Conservation (phyloP, 92 coral and sea anemone species). For the Epizoanthus rinbou region DNA sequence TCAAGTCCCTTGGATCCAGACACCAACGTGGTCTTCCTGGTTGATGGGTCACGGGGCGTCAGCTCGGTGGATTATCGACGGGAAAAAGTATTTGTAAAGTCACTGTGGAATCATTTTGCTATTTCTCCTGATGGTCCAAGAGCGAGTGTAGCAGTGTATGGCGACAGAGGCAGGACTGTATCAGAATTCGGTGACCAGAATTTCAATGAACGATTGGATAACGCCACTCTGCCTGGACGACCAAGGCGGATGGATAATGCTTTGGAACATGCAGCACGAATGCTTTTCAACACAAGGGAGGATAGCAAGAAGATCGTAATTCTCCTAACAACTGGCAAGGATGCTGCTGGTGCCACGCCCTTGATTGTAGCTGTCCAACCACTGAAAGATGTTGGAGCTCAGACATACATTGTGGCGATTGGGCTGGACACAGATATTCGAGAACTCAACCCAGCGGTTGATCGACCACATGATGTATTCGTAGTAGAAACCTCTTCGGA, state of each 20-base stretch:
- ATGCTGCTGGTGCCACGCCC: conserved; percentile 12
- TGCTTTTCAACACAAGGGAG: conserved; percentile 1
- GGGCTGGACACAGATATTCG: conserved; percentile 1
- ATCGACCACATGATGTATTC: conserved; percentile 27
- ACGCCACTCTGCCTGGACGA: conserved; percentile 32
- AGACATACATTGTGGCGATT: conserved; percentile 23
- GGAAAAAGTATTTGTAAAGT: conserved; percentile 38
- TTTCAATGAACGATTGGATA: conserved; percentile 10
- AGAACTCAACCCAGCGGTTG: conserved; percentile 18
- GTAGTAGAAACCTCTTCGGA: conserved; percentile 27
- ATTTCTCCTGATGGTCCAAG: conserved; percentile 36
- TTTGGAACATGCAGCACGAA: conserved; percentile 31
- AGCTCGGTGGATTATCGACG: conserved; percentile 25
- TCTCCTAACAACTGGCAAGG: conserved; percentile 22
- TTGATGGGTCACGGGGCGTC: conserved; percentile 38
- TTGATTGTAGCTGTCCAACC: neutral
- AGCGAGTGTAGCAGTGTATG: conserved; percentile 28
- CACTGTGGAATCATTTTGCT: conserved; percentile 40
- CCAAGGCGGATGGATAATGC: conserved; percentile 36
- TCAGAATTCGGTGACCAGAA: conserved; percentile 20
- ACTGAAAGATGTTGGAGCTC: conserved; percentile 30
- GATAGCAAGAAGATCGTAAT: conserved; percentile 32
- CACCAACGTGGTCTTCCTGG: conserved; percentile 38
- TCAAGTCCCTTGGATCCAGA: conserved; percentile 39
- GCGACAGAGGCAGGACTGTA: conserved; percentile 11